Conservation (phyloP, 2,113 vertebrate genomes). For the Gavia stellata region DNA sequence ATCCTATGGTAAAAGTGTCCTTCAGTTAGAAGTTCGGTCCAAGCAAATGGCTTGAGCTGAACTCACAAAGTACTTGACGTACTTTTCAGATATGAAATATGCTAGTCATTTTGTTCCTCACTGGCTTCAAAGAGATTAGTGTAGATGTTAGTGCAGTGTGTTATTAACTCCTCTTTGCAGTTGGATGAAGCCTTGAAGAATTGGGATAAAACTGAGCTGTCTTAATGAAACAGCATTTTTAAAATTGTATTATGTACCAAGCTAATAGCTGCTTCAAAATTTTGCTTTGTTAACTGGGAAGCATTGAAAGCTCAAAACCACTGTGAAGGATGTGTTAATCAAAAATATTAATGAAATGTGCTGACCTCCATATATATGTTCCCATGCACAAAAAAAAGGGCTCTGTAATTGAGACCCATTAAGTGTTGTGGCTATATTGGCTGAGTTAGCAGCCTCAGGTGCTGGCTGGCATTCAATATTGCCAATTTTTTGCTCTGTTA, state of each 20-base stretch:
- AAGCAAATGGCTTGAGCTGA: background rate
- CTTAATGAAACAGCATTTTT: background rate
- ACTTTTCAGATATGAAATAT: background rate
- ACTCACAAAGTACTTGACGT: background rate
- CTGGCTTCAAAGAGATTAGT: background rate
- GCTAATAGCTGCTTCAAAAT: background rate
- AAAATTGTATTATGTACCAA: background rate
- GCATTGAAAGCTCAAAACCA: background rate
- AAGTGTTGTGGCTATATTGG: background rate
- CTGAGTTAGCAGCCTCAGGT: slow-evolving; percentile 9
- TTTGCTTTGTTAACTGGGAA: slow-evolving; percentile 1
- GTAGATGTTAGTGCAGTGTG: background rate
- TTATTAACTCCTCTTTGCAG: background rate
- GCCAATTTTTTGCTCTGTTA: background rate
- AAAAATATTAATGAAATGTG: slow-evolving; percentile 1
- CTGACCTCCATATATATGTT: background rate
- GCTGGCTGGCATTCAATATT: background rate
- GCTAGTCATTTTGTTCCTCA: background rate
- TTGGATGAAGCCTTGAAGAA: background rate
- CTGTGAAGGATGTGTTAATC: background rate
- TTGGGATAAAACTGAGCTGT: background rate
- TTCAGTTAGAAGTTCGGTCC: background rate
- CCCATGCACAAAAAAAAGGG: background rate
- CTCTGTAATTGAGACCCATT: slow-evolving; percentile 1
- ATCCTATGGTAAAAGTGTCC: background rate